These are phyloP conservation scores for Trochalopteron elliotii DNA, from an alignment of 2,113 vertebrate genomes.

Conservation along the genomic window DNA sequence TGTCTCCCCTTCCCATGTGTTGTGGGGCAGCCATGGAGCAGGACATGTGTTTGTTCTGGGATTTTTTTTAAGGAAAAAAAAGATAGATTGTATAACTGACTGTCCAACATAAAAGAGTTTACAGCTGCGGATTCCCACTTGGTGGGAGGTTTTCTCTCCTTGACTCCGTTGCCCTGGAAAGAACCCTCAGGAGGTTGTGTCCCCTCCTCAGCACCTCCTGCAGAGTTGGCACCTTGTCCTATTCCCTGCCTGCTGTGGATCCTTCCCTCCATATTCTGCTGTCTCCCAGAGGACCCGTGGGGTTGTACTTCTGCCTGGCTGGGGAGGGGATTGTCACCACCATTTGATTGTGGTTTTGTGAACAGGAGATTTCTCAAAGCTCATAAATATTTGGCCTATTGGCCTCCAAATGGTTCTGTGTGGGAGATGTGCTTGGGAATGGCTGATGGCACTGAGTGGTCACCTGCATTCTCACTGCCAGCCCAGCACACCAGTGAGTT, in stretches of 20 bases:
- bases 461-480: neutral
- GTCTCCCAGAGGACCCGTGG: neutral
- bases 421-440: neutral
- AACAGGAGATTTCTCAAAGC: neutral
- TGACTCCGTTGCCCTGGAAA: neutral
- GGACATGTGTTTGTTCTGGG: neutral
- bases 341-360: neutral
- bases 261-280: neutral
- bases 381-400: neutral
- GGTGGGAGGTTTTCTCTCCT: neutral
- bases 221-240: neutral
- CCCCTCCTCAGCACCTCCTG: neutral
- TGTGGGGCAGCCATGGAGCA: neutral
- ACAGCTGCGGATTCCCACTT: neutral
- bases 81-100: neutral
- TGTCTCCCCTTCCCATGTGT: neutral
- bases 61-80: neutral
- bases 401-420: accelerated
- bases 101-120: neutral
- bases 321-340: neutral
- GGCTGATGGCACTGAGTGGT: neutral
- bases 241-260: neutral
- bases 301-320: neutral
- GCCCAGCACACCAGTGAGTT: neutral
- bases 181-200: neutral